These are phyloP conservation scores for Sternotherus odoratus DNA, from an alignment of 2,797 vertebrate genomes.

Conservation along the genomic window DNA sequence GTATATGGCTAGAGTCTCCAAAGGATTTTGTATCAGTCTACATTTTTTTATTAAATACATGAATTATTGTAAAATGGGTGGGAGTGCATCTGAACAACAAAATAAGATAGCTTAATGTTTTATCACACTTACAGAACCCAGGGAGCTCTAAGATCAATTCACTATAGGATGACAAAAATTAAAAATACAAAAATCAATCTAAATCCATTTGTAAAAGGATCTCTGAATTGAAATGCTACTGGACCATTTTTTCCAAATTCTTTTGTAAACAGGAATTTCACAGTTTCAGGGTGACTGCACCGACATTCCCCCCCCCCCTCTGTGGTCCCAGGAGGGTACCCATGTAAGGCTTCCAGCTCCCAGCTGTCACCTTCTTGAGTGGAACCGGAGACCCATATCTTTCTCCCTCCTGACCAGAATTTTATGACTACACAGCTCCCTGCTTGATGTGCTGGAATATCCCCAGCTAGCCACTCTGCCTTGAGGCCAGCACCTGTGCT, in stretches of 20 bases:
- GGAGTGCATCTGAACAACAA: background rate
- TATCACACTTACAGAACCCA: background rate
- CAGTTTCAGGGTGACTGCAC: background rate
- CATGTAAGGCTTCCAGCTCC: background rate
- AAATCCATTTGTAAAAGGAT: background rate
- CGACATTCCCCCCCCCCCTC: fast-evolving
- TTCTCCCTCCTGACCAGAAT: background rate
- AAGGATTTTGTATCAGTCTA: background rate
- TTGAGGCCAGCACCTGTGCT: background rate
- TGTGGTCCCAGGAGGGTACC: background rate
- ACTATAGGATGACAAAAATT: background rate
- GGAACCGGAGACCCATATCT: background rate
- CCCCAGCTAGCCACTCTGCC: background rate
- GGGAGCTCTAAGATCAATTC: background rate
- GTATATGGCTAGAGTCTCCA: background rate
- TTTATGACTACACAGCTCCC: background rate
- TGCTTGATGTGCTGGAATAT: background rate
- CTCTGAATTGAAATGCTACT: background rate
- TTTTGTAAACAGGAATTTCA: background rate
- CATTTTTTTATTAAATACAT: background rate
- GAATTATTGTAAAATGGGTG: slow-evolving; percentile 23
- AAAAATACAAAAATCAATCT: background rate
- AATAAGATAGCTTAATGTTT: slow-evolving; percentile 4
- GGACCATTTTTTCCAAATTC: background rate
- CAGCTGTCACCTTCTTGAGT: background rate